Base-by-base conservation (phyloP, 2,888 invertebrate genomes). In the Sarcophaga carnaria region DNA sequence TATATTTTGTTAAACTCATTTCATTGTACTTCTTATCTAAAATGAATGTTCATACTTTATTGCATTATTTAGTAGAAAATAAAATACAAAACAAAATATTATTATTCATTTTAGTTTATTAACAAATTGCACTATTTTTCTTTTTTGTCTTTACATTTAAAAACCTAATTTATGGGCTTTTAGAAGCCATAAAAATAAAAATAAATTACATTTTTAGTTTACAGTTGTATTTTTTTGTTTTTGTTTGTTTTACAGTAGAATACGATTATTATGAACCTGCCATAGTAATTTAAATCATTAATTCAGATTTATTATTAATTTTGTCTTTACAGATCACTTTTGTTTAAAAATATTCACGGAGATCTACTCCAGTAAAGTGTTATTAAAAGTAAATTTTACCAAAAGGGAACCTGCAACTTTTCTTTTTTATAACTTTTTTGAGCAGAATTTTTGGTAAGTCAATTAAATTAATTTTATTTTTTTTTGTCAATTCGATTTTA, bases 81-180 rank as follows among this genome's bases (percentile, higher is more conserved):
- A 37, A 37, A 37, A 37, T 37, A 37, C 8, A 37, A 37, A 10
- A 37, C 37, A 37, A 37, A 37, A 37, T 37, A 37, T 37, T 37
- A 37, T 37, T 37, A 81, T 85, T 82, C 84, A 87, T 64, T 83
- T 70, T 85, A 66, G 66, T 77, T 88, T 82, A 83, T 70, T 74
- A 82, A 87, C 83, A 75, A 88, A 88, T 88, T 88, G 88, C 88
- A 88, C 88, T 88, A 84, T 87, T 84, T 87, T 84, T 87, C 10
- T 37, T 0, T 37, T 37, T 37, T 37, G 8, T 37, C 6, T 37
- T 37, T 54, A 71, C 84, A 86, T 87, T 88, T 86, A 88, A 84
- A 54, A 88, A 88, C 78, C 84, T 84, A 86, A 88, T 86, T 88
- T 81, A 88, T 78, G 70, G 77, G 75, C 83, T 86, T 80, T 86